Evolutionary conservation across 2,797 vertebrate genomes (phyloP).

Genomic region (Brachymystax lenok): DNA sequence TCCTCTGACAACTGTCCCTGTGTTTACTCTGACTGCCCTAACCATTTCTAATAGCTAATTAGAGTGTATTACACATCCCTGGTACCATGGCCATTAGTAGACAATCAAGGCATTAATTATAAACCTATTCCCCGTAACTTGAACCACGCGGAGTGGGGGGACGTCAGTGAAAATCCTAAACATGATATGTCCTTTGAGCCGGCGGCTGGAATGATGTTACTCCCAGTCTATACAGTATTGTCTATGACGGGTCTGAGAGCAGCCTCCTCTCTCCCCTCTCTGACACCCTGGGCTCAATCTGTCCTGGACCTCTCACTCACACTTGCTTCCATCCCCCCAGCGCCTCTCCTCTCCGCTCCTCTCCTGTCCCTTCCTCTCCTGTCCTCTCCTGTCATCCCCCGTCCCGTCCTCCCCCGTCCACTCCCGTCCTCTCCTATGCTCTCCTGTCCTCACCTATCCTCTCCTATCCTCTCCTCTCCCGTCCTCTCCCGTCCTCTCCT

Average conservation of each 20-base stretch:
- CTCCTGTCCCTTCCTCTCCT: constrained; percentile 34
- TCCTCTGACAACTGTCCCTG: not conserved
- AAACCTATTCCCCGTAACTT: constrained; percentile 70
- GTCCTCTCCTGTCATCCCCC: not conserved
- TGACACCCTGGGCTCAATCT: constrained; percentile 65
- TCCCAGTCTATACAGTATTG: constrained; percentile 66
- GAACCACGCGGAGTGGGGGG: constrained; percentile 55
- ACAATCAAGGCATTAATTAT: constrained; percentile 76
- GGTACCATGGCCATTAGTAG: constrained; percentile 65
- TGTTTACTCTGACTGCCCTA: constrained; percentile 30
- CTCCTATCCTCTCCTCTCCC: not conserved
- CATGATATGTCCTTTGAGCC: constrained; percentile 69
- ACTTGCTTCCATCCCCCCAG: constrained; percentile 62
- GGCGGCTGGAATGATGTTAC: constrained; percentile 72
- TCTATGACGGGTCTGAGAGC: constrained; percentile 50
- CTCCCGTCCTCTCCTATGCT: no score
- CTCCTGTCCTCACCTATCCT: no score
- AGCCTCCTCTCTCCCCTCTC: constrained; percentile 40
- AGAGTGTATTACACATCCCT: constrained; percentile 64
- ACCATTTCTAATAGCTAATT: constrained; percentile 69
- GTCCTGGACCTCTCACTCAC: constrained; percentile 72
- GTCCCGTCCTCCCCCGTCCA: constrained; percentile 25
- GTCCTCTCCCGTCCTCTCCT: rapidly evolving
- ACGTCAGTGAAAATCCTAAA: constrained; percentile 73
- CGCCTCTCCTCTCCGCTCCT: constrained; percentile 33